Percentiles rank a stretch among this genome's conserved stretches.
These are phyloP conservation scores for Neolamprologus fasciatus DNA, from an alignment of 2,113 vertebrate species.

Conservation along the genomic window DNA sequence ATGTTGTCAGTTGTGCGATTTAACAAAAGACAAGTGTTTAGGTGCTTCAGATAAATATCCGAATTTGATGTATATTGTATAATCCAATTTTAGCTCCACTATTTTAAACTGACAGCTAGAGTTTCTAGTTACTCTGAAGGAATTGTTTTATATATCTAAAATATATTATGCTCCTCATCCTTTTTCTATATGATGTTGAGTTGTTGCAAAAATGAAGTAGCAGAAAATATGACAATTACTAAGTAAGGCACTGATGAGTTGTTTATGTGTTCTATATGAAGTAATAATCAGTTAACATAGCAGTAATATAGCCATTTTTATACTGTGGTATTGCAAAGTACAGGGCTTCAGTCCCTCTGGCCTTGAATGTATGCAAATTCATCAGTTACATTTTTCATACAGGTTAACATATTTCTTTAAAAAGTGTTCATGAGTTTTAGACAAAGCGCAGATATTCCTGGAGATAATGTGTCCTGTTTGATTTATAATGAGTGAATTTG, in stretches of 20 bases:
- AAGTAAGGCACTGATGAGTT: background rate
- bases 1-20: background rate
- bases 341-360: background rate
- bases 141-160: background rate
- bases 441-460: constrained; percentile 9
- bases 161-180: background rate
- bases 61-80: background rate
- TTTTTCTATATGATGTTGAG: background rate
- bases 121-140: background rate
- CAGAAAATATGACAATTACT: background rate
- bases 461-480: constrained; percentile 25
- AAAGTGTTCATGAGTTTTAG: background rate
- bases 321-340: background rate
- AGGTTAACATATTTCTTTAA: background rate
- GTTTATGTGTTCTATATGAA: background rate
- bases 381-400: background rate
- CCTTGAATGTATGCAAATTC: background rate
- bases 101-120: background rate
- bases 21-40: background rate
- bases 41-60: background rate
- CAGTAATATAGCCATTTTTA: background rate
- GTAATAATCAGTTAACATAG: background rate
- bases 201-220: background rate
- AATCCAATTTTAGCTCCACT: background rate
- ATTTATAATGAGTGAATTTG: constrained; percentile 54